Evolutionary conservation across 1,140 invertebrate genomes (phyloP).

Genomic region (Drosophila persimilis): DNA sequence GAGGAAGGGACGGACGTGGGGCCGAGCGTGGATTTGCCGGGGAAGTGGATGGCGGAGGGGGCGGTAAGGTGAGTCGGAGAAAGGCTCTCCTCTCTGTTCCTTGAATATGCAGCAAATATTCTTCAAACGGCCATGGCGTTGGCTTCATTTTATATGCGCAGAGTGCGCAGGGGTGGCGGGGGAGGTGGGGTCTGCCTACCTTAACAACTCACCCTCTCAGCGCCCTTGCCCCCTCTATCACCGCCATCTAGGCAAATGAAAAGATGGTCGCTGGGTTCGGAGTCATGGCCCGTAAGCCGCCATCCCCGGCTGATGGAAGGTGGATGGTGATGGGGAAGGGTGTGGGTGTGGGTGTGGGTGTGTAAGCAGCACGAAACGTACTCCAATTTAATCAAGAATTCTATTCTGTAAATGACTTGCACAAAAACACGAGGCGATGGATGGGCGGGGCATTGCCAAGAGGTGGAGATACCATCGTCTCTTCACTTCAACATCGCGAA

Average conservation of each 20-base stretch:
- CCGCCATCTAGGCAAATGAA: slow-evolving; percentile 61
- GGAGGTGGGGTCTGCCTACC: slow-evolving; percentile 48
- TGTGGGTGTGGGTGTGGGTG: not conserved
- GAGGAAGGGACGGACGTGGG: slow-evolving; percentile 37
- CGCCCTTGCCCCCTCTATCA: not conserved
- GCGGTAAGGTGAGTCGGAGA: not conserved
- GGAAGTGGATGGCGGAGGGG: slow-evolving; percentile 11
- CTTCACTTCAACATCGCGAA: slow-evolving; percentile 36
- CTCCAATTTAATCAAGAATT: slow-evolving; percentile 81
- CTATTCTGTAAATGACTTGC: slow-evolving; percentile 79
- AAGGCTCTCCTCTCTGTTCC: slow-evolving; percentile 28
- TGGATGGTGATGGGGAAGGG: not conserved
- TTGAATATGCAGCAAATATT: slow-evolving; percentile 81
- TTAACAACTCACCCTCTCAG: slow-evolving; percentile 26
- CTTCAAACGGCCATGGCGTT: slow-evolving; percentile 58
- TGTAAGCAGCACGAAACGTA: slow-evolving; percentile 73
- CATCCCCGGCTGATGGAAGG: slow-evolving; percentile 8
- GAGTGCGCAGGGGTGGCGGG: slow-evolving; percentile 11
- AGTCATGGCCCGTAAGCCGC: slow-evolving; percentile 50
- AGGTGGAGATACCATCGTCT: slow-evolving; percentile 1
- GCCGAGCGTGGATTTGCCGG: slow-evolving; percentile 53
- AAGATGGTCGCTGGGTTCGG: slow-evolving; percentile 44
- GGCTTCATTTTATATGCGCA: slow-evolving; percentile 65
- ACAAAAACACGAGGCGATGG: slow-evolving; percentile 64
- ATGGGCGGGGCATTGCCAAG: slow-evolving; percentile 25